Conservation (phyloP, 2,113 vertebrate species). For the Conger conger region DNA sequence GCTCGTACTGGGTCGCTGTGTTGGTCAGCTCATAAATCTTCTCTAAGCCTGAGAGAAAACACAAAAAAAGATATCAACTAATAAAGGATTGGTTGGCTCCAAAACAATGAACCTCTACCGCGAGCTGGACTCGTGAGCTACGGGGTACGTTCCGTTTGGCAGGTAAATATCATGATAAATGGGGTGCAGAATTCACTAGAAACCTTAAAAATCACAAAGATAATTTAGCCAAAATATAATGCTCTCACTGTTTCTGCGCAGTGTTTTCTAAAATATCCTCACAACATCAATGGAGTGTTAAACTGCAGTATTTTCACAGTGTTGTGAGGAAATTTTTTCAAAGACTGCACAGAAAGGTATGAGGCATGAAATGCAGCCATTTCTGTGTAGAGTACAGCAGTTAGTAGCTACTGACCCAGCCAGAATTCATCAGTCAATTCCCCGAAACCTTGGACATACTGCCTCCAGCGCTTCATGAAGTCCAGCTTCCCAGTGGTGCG, state of each 20-base stretch:
- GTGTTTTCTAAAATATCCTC: too few species aligned
- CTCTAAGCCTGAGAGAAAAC: slow-evolving; percentile 72
- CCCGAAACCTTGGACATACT: slow-evolving; percentile 84
- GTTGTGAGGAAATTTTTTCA: neutral
- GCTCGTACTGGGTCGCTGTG: slow-evolving; percentile 68
- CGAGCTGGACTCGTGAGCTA: too few species aligned
- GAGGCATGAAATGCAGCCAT: slow-evolving; percentile 5
- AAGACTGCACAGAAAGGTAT: neutral
- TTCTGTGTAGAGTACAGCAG: neutral
- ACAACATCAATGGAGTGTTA: too few species aligned
- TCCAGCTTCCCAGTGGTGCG: slow-evolving; percentile 76
- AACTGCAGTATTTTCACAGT: too few species aligned
- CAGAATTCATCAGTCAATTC: slow-evolving; percentile 84
- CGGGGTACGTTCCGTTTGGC: neutral
- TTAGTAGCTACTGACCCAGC: slow-evolving; percentile 71
- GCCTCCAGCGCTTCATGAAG: slow-evolving; percentile 87
- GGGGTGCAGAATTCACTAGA: neutral
- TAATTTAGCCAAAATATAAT: neutral
- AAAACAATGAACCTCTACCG: neutral
- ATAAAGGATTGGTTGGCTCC: neutral
- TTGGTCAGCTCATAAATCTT: slow-evolving; percentile 81
- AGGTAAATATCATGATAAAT: neutral
- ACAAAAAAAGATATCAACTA: neutral
- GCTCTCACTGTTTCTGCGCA: neutral
- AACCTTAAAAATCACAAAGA: neutral